Conservation (phyloP, 2,113 vertebrate species). For the Pogona vitticeps region DNA sequence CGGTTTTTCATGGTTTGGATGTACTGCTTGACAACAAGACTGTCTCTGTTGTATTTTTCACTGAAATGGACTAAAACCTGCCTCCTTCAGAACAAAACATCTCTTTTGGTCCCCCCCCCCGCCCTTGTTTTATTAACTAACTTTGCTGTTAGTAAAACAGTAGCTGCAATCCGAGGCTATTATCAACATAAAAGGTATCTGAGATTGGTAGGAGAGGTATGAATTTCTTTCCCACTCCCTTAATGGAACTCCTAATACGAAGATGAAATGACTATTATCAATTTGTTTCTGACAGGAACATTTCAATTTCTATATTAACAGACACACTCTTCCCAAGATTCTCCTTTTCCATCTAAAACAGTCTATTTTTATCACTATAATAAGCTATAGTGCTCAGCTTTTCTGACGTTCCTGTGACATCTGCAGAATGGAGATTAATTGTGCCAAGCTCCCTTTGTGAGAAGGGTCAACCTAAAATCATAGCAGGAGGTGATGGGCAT, state of each 20-base stretch:
- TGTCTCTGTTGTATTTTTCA: background rate
- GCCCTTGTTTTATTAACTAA: too few relatives aligned
- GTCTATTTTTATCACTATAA: background rate
- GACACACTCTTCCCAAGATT: accelerated
- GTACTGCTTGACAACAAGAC: background rate
- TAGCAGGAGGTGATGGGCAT: conserved; percentile 21
- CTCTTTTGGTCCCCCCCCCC: too few relatives aligned
- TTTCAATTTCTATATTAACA: background rate
- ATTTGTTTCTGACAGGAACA: conserved; percentile 8
- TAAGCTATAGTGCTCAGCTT: background rate
- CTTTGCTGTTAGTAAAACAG: too few relatives aligned
- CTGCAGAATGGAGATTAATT: background rate
- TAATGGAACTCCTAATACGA: background rate
- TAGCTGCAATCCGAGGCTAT: too few relatives aligned
- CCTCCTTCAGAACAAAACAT: too few relatives aligned
- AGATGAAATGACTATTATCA: background rate
- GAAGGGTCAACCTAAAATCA: conserved; percentile 11
- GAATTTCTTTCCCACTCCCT: background rate
- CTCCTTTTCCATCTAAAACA: background rate
- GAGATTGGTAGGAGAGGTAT: background rate
- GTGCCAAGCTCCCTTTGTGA: conserved; percentile 13
- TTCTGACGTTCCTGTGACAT: background rate
- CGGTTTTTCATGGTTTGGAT: too few relatives aligned
- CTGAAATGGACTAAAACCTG: background rate
- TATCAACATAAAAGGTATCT: too few relatives aligned